Conservation (phyloP, 2,797 vertebrate species). For the Tenualosa ilisha region DNA sequence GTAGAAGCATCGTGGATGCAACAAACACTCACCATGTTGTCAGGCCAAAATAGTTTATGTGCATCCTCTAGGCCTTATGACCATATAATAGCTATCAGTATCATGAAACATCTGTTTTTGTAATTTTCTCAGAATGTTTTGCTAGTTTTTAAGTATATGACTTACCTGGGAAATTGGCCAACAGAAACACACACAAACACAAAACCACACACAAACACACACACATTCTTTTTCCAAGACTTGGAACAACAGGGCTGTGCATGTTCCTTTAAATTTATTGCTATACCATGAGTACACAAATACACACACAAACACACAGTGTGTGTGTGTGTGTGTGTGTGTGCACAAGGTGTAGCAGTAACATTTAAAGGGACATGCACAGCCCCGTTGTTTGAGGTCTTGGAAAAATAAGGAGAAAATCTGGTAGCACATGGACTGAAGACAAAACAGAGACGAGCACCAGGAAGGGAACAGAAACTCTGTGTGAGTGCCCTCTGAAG, state of each 20-base stretch:
- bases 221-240: not conserved
- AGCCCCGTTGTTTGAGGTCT: too few species aligned
- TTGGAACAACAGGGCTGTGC: too few species aligned
- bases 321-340: not conserved
- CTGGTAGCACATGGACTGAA: too few species aligned
- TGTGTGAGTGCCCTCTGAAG: too few species aligned
- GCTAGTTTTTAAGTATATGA: not conserved
- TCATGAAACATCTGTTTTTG: not conserved
- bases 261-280: too few species aligned
- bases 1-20: too few species aligned
- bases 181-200: not conserved
- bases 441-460: too few species aligned
- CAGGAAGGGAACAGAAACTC: too few species aligned
- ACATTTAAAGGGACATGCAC: too few species aligned
- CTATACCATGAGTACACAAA: not conserved
- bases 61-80: not conserved
- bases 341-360: too few species aligned
- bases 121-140: not conserved
- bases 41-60: not conserved
- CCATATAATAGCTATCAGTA: not conserved
- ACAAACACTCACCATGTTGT: not conserved
- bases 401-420: too few species aligned
- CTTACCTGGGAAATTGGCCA: not conserved
- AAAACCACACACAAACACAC: not conserved
- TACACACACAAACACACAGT: constrained; percentile 2